phyloP scores from a whole-genome alignment of 2,888 invertebrate species.

The Phyllotreta cruciferae region DNA sequence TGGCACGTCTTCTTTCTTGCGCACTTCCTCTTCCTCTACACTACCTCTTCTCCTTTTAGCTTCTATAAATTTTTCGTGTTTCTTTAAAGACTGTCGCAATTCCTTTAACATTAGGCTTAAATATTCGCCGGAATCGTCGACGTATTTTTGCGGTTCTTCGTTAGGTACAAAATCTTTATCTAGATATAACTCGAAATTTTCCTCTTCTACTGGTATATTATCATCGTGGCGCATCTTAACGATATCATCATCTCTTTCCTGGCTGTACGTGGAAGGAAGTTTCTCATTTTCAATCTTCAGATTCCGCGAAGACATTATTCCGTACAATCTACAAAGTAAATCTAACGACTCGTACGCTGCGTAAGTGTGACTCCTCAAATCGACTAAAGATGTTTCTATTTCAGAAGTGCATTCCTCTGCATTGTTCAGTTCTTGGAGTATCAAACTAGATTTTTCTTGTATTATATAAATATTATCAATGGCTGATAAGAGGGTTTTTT shows the following conservation, averaged over 20 bases:
- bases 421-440: constrained; percentile 40
- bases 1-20: constrained; percentile 27
- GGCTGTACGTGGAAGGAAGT: neutral
- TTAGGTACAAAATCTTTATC: constrained; percentile 33
- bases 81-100: constrained; percentile 43
- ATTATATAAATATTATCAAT: constrained; percentile 45
- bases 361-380: constrained; percentile 44
- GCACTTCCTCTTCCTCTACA: constrained; percentile 38
- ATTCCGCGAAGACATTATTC: constrained; percentile 40
- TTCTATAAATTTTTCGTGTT: constrained; percentile 46
- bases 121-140: constrained; percentile 38
- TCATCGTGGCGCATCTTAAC: constrained; percentile 41
- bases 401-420: constrained; percentile 22
- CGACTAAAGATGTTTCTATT: constrained; percentile 38
- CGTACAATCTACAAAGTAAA: constrained; percentile 46
- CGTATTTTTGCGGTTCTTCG: constrained; percentile 12
- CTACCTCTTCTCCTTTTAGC: constrained; percentile 44
- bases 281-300: neutral
- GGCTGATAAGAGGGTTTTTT: constrained; percentile 40
- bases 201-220: constrained; percentile 40
- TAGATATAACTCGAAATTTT: constrained; percentile 47
- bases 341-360: constrained; percentile 49
- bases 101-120: constrained; percentile 45
- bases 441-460: constrained; percentile 42
- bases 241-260: constrained; percentile 4